Evolutionary conservation across 2,888 invertebrate genomes (phyloP), one percentile per base, ranked within the genome.

Genomic region (Oxycera nigricornis): DNA sequence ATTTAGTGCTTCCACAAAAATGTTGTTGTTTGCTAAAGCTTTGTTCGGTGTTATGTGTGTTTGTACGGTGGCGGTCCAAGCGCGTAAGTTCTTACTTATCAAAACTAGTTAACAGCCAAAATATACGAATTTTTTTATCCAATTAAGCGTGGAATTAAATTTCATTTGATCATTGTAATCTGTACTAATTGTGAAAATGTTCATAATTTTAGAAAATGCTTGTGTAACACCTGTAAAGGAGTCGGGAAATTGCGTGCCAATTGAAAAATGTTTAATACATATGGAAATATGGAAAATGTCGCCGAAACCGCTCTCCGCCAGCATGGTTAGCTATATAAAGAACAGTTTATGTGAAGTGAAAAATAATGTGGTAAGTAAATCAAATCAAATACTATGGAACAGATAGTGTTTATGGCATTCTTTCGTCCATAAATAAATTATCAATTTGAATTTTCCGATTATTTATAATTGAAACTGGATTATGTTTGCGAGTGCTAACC

Each of bases 201-300:
- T 46, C 17, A 14, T 46, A 46, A n/a, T n/a, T n/a, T n/a, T 22
- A 57, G 62, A 59, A 41, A 31, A 70, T 24, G 14, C 22, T 46
- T 76, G 76, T 41, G 65, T 17, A 72, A 76, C 76, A 24, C 74
- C 76, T 17, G 30, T 46, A 24, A 24, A 46, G 41, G 72, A 74
- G 52, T 6, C 30, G 39, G 77, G 75, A 20, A 7, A 20, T 2
- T 77, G 77, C 65, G 52, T 77, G 3, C 62, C 57, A 31, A 46
- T 73, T 14, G 26, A 55, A 35, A 55, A 72, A 17, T 76, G 76
- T 57, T 22, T 50, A n/a, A 22, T 46, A n/a, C 57, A 75, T 41
- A 11, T 59, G 14, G 50, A 73, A 9, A 46, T 72, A 3, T 11
- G 75, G 4, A 52, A 24, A 14, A 2, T 26, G 9, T 22, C 61